Conservation (phyloP, 2,113 vertebrate genomes). For the Delphinapterus leucas region DNA sequence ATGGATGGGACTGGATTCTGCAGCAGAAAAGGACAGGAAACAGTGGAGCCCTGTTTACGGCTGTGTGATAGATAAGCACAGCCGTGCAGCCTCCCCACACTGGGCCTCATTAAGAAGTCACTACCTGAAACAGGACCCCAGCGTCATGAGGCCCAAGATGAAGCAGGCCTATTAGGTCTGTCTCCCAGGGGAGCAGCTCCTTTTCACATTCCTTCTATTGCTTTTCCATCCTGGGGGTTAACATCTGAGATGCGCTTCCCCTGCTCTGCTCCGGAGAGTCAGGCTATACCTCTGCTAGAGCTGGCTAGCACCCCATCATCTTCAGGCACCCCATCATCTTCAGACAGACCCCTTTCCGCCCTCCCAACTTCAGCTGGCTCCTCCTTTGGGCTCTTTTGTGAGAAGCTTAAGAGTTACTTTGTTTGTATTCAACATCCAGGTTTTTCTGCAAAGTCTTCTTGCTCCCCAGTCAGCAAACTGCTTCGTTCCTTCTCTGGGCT, state of each 20-base stretch:
- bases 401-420: neutral
- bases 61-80: neutral
- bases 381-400: neutral
- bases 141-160: neutral
- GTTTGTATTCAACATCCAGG: neutral
- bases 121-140: neutral
- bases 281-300: neutral
- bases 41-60: neutral
- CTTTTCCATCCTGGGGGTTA: neutral
- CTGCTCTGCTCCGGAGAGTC: neutral
- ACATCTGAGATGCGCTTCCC: accelerated
- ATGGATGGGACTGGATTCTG: neutral
- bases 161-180: neutral
- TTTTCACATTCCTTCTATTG: neutral
- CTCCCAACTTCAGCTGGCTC: neutral
- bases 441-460: neutral
- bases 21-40: neutral
- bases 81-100: accelerated
- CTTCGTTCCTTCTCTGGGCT: neutral
- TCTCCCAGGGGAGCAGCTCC: neutral
- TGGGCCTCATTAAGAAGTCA: neutral
- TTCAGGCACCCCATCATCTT: neutral
- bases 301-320: neutral
- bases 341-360: neutral
- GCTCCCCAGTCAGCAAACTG: neutral